Evolutionary conservation across 2,113 vertebrate genomes (phyloP).

Genomic region (Lanius collurio): DNA sequence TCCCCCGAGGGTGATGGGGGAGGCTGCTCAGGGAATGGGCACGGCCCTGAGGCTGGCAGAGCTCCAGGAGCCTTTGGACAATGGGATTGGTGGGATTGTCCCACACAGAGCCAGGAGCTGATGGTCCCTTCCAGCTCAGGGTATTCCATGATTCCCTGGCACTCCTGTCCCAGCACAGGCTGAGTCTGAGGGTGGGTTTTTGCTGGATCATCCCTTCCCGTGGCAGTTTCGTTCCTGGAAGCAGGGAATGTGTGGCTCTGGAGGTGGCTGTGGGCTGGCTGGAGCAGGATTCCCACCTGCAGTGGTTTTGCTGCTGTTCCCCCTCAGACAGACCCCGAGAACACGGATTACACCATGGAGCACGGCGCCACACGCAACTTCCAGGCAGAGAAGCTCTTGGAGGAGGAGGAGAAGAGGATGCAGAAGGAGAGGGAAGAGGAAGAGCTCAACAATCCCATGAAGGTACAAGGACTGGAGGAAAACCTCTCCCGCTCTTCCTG

Average conservation of each 20-base stretch:
- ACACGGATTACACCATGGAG: conserved; percentile 96
- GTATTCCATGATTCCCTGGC: fast-evolving
- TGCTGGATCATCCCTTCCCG: fast-evolving
- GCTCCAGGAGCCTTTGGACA: neutral
- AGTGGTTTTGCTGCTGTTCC: fast-evolving
- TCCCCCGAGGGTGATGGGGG: neutral
- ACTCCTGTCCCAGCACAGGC: neutral
- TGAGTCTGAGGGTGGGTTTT: fast-evolving
- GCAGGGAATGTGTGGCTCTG: neutral
- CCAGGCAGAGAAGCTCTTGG: conserved; percentile 93
- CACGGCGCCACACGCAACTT: conserved; percentile 94
- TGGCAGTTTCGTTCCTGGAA: fast-evolving
- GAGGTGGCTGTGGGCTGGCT: neutral
- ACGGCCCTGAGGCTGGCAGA: neutral
- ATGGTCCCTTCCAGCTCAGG: neutral
- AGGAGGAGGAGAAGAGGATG: conserved; percentile 91
- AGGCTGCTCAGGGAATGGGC: neutral
- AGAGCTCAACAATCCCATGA: conserved; percentile 98
- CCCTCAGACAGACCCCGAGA: conserved; percentile 91
- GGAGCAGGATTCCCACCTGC: neutral
- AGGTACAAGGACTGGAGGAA: conserved; percentile 65
- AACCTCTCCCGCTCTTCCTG: neutral
- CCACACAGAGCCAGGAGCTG: neutral
- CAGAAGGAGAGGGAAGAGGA: conserved; percentile 92
- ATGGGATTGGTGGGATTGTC: neutral